Conservation (phyloP, 2,888 invertebrate genomes). For the Megastigmus dorsalis region DNA sequence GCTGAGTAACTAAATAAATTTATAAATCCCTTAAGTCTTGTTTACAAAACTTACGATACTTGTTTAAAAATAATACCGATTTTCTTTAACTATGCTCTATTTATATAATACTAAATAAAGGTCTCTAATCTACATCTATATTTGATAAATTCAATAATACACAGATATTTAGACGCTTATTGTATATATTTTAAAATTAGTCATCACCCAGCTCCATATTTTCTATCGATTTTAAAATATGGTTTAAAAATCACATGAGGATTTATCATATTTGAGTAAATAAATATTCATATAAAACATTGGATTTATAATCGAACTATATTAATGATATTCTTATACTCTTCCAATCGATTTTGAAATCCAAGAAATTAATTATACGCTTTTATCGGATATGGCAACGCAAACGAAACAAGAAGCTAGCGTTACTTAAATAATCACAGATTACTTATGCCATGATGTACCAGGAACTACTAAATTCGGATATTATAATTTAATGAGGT, state of each 20-base stretch:
- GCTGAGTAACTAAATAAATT: not conserved
- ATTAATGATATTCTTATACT: not conserved
- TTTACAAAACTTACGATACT: too few relatives aligned
- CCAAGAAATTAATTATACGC: not conserved
- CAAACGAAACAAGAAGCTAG: slow-evolving; percentile 7
- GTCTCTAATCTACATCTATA: slow-evolving; percentile 15
- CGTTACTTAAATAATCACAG: slow-evolving; percentile 38
- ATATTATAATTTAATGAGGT: too few relatives aligned
- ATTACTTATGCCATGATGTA: not conserved
- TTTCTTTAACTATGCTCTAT: not conserved
- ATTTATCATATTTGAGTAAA: not conserved
- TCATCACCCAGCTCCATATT: not conserved
- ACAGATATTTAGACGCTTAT: slow-evolving; percentile 6
- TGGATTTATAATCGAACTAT: not conserved
- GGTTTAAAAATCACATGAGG: slow-evolving; percentile 10
- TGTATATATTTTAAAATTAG: not conserved
- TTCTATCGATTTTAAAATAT: not conserved
- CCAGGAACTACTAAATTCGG: not conserved
- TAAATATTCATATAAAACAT: not conserved
- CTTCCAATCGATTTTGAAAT: slow-evolving; percentile 3
- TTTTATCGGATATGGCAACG: slow-evolving; percentile 30
- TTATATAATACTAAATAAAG: slow-evolving; percentile 24
- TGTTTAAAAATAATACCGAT: slow-evolving; percentile 20
- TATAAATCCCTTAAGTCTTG: not conserved
- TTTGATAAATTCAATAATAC: not conserved